phyloP scores from a whole-genome alignment of 2,113 vertebrate species.

The Prietella phreatophila region DNA sequence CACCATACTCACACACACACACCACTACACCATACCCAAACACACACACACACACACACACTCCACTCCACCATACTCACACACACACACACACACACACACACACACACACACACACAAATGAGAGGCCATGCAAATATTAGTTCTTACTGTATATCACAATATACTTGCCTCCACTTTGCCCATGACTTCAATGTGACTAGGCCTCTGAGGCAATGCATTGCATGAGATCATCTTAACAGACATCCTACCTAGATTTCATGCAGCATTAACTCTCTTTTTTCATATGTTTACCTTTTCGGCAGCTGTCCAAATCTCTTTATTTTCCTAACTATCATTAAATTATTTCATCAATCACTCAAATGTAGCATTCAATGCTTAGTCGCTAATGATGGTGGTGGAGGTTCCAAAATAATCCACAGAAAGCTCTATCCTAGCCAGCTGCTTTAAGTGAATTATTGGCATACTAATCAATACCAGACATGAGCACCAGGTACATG shows the following conservation, averaged over 20 bases:
- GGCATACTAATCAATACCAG: not conserved
- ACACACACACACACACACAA: constrained; percentile 2
- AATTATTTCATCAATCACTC: not conserved
- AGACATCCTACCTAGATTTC: constrained; percentile 26
- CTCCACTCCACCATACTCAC: no score
- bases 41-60: no score
- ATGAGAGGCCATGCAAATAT: not conserved
- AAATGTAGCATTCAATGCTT: constrained; percentile 15
- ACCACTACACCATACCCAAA: no score
- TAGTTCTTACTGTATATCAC: not conserved
- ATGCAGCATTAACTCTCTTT: constrained; percentile 32
- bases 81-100: not conserved
- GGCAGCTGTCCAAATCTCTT: constrained; percentile 28
- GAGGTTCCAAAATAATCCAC: constrained; percentile 5
- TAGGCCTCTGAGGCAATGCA: not conserved
- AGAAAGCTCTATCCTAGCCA: not conserved
- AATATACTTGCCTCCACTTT: not conserved
- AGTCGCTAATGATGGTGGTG: not conserved
- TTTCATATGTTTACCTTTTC: not conserved
- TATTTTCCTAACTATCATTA: not conserved
- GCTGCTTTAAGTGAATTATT: not conserved
- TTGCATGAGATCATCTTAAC: constrained; percentile 31
- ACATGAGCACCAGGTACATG: not conserved
- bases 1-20: no score
- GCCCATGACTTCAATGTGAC: not conserved